phyloP scores from a whole-genome alignment of 92 coral and sea anemone genomes.

The Zoanthus solanderi region DNA sequence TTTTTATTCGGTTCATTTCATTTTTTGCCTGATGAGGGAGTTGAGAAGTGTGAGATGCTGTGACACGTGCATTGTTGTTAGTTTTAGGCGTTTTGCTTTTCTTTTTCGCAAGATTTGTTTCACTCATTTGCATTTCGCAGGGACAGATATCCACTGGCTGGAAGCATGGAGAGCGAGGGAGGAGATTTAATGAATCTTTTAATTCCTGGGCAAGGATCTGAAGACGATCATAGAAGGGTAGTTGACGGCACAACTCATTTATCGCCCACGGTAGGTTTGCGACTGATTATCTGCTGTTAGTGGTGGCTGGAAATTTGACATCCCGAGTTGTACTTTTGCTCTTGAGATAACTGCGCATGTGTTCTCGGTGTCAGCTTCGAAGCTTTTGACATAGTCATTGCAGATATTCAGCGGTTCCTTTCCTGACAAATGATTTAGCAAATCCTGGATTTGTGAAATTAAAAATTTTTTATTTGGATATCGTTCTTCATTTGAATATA shows the following conservation, averaged over 20 bases:
- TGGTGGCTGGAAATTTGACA: slow-evolving; percentile 38
- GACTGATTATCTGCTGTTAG: neutral
- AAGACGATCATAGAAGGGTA: slow-evolving; percentile 36
- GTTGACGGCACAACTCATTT: slow-evolving; percentile 38
- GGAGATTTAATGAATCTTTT: slow-evolving; percentile 44
- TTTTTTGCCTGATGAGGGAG: neutral
- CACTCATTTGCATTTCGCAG: slow-evolving; percentile 22
- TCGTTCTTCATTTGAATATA: too few relatives aligned
- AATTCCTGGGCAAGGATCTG: slow-evolving; percentile 42
- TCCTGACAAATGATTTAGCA: neutral
- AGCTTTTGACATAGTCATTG: neutral
- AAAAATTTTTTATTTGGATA: neutral
- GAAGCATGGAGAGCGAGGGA: slow-evolving; percentile 48
- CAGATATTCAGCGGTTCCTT: neutral
- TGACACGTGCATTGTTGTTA: slow-evolving; percentile 48
- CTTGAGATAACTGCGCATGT: slow-evolving; percentile 32
- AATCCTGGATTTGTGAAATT: neutral
- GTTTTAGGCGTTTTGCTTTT: slow-evolving; percentile 7
- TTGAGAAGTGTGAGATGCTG: slow-evolving; percentile 3
- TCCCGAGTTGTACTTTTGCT: slow-evolving; percentile 42
- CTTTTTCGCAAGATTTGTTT: slow-evolving; percentile 11
- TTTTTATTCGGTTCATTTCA: neutral
- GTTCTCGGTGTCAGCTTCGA: neutral
- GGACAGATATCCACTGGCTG: neutral
- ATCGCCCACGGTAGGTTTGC: slow-evolving; percentile 32